Conservation (phyloP, 2,113 vertebrate genomes). For the Arizona elegans region DNA sequence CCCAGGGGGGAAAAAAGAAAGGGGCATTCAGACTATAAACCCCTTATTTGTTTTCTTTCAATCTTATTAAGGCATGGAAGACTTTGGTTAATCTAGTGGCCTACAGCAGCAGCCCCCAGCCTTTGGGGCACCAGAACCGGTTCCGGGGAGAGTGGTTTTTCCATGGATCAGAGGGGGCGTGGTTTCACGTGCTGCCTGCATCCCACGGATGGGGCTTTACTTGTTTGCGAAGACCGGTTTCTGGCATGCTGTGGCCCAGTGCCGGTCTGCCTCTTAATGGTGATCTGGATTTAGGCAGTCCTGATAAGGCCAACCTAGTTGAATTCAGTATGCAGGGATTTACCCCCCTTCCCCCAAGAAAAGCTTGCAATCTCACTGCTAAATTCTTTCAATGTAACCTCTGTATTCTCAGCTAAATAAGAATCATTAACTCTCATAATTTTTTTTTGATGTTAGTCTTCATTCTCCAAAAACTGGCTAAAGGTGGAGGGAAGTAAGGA, state of each 20-base stretch:
- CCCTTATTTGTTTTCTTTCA: neutral
- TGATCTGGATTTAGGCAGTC: neutral
- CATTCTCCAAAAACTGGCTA: neutral
- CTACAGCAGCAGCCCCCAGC: too few species aligned
- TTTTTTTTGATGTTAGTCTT: neutral
- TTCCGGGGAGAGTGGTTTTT: too few species aligned
- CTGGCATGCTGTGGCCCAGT: too few species aligned
- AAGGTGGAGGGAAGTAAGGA: neutral
- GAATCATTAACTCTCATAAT: neutral
- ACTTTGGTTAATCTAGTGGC: neutral
- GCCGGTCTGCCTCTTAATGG: neutral
- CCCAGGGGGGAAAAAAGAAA: neutral
- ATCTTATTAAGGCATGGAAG: neutral
- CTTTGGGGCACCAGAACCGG: too few species aligned
- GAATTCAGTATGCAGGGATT: neutral
- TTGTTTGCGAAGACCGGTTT: accelerated
- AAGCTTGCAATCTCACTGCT: neutral
- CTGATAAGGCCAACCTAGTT: neutral
- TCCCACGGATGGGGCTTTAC: too few species aligned
- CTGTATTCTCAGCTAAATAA: neutral
- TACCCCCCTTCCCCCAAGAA: neutral
- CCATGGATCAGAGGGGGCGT: too few species aligned
- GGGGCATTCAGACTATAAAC: neutral
- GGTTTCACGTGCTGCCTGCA: too few species aligned
- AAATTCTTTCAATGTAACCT: neutral